Evolutionary conservation across 2,888 invertebrate species (phyloP), one percentile per base, ranked within the genome.

Genomic region (Galerucella pusilla): DNA sequence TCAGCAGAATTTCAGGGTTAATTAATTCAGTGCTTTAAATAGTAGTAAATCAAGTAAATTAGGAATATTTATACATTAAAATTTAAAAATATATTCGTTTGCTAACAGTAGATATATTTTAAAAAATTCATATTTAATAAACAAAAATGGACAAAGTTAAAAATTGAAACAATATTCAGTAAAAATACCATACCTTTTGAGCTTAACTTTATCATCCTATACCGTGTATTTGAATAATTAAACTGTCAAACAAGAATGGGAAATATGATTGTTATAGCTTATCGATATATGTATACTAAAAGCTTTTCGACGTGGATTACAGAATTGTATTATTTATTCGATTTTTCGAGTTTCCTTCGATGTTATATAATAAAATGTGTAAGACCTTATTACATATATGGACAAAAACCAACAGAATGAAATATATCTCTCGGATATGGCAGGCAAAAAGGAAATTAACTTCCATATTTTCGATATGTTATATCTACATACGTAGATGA

Each of bases 361-460:
- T 14, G 52, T 2, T 52, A 52, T 52, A n/a, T 2, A 14, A 52
- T 52, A 52, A 52, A 52, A 52, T 52, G 52, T 52, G 6, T 52
- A 52, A 4, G 14, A 52, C 14, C n/a, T 52, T 52, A 14, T 2
- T n/a, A n/a, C n/a, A 42, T 52, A 52, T 52, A 52, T n/a, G 63
- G 14, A 63, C 63, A 63, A 63, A 63, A 63, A 60, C 59, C 59
- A 60, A 65, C 69, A 60, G 45, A 69, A 70, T 52, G 70, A 63
- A 63, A 70, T 70, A 70, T 42, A 1, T 63, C 35, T 35, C 45
- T 46, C 68, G 59, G 68, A 28, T 68, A 12, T 68, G 68, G 57
- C 35, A 68, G 52, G 35, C 63, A 64, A 28, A 70, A 52, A 63
- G 70, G 70, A 70, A 70, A 70, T 70, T 64, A 63, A 64, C 63